Evolutionary conservation across 2,113 vertebrate genomes (phyloP), one percentile per base, ranked within the genome.

Genomic region (Polyodon spathula): DNA sequence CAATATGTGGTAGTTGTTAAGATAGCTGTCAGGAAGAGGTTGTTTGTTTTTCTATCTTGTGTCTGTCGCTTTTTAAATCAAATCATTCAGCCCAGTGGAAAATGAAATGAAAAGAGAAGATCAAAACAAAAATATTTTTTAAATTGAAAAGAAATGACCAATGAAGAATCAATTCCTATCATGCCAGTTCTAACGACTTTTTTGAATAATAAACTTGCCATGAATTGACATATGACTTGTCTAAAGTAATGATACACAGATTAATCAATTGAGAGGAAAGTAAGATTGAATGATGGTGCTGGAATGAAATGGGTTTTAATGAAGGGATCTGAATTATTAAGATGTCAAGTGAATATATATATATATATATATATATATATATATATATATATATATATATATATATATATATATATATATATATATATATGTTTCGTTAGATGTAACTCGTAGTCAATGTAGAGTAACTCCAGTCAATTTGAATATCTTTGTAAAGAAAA

Each of bases 331-430:
- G 9, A 54, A 37, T n/a, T 10, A 54, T 37, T 54, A 8, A 54
- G 53, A 54, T 54, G 53, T 54, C 37, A 54, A 54, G 27, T 54
- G n/a, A 37, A 54, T 54, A 54, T 17, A 54, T 37, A n/a, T n/a
- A n/a, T n/a, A n/a, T n/a, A n/a, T n/a, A n/a, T n/a, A n/a, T n/a
- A n/a, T n/a, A n/a, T n/a, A n/a, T n/a, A n/a, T n/a, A n/a, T n/a
- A n/a, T n/a, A n/a, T n/a, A n/a, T n/a, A n/a, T n/a, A n/a, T n/a
- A n/a, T n/a, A n/a, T n/a, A n/a, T n/a, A n/a, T n/a, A n/a, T n/a
- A n/a, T n/a, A n/a, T n/a, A n/a, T n/a, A n/a, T n/a, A n/a, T n/a
- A n/a, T n/a, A n/a, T n/a, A n/a, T n/a, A n/a, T n/a, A n/a, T n/a
- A n/a, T n/a, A n/a, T n/a, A n/a, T n/a, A n/a, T n/a, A n/a, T n/a